A percentile compares a stretch with the other conserved stretches of the same genome.
Evolutionary conservation across 2,113 vertebrate species (phyloP).

Genomic region (Morphnarchus princeps): DNA sequence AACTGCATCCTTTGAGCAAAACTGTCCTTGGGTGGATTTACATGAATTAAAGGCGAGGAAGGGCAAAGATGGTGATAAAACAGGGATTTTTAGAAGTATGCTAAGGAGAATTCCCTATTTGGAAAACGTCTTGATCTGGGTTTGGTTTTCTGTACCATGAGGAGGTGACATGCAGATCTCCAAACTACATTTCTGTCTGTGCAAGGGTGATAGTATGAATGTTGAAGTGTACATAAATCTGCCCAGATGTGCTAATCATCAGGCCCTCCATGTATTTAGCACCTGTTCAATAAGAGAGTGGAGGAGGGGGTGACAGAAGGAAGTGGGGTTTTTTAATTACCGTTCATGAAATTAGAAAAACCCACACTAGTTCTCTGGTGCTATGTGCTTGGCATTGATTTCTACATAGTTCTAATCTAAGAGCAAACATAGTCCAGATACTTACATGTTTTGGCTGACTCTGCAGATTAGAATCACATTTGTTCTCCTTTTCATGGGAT

Average conservation of each 20-base stretch:
- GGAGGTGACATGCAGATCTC: background rate
- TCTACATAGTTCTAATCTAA: background rate
- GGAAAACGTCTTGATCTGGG: background rate
- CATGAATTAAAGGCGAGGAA: background rate
- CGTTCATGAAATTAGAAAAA: background rate
- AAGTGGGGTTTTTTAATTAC: fast-evolving
- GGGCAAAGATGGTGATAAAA: background rate
- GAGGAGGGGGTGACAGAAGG: background rate
- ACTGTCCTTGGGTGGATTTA: background rate
- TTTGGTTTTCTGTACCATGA: background rate
- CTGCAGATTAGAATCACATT: background rate
- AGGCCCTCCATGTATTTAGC: background rate
- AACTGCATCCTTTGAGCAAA: background rate
- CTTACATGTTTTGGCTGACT: background rate
- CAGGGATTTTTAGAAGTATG: background rate
- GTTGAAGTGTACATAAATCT: background rate
- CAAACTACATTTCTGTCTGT: background rate
- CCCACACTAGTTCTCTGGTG: background rate
- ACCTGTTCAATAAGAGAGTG: background rate
- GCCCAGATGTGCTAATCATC: background rate
- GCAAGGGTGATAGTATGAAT: background rate
- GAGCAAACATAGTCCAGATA: background rate
- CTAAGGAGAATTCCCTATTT: background rate
- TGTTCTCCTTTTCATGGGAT: background rate
- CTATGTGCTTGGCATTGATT: background rate